A percentile compares a stretch with the other conserved stretches of the same genome.
phyloP scores from a whole-genome alignment of 2,888 invertebrate species.

The Stenolophus ochropezus region DNA sequence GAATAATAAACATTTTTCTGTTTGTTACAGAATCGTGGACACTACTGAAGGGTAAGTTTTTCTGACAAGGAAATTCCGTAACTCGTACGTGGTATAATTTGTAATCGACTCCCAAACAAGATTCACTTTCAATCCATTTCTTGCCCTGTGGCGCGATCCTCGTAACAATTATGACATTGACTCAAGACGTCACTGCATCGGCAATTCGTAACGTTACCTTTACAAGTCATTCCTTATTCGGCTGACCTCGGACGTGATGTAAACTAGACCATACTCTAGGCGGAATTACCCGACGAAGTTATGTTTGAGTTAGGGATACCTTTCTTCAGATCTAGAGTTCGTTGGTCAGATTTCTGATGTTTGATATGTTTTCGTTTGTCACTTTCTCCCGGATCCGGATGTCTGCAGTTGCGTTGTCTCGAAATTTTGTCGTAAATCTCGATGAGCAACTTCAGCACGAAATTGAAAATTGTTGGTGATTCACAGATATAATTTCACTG shows the following conservation, averaged over 20 bases:
- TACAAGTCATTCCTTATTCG: neutral
- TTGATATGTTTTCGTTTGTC: conserved; percentile 44
- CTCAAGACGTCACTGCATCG: conserved; percentile 39
- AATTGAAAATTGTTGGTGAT: conserved; percentile 4
- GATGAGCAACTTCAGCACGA: conserved; percentile 3
- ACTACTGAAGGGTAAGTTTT: no score
- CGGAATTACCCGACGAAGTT: neutral
- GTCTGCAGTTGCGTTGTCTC: conserved; percentile 59
- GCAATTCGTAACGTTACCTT: neutral
- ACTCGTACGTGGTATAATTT: neutral
- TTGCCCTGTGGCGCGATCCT: conserved; percentile 8
- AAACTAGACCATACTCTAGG: neutral
- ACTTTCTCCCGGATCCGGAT: conserved; percentile 69
- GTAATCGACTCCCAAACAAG: conserved; percentile 25
- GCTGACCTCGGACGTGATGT: neutral
- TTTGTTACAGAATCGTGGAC: no score
- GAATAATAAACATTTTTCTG: no score
- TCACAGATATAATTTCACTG: neutral
- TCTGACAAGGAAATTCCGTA: neutral
- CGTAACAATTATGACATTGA: conserved; percentile 55
- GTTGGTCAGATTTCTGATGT: conserved; percentile 46
- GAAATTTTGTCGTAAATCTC: conserved; percentile 25
- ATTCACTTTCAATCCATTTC: conserved; percentile 53
- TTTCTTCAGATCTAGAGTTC: conserved; percentile 26
- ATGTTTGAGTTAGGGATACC: neutral